phyloP scores from a whole-genome alignment of 1,140 invertebrate species.

The Aphis craccivora region DNA sequence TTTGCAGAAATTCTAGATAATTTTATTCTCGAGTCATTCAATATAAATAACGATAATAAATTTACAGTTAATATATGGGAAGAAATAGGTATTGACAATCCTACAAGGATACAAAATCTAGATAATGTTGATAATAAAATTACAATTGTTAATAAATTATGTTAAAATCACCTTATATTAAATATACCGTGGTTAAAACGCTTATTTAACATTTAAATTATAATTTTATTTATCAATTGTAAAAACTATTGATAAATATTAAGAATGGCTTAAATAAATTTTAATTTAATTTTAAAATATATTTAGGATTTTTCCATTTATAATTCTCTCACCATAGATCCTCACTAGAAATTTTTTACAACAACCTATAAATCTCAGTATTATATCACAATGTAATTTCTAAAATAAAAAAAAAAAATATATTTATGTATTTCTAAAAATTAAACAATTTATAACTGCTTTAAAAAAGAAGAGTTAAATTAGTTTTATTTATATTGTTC shows the following conservation, averaged over 20 bases:
- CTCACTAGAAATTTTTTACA: too few relatives aligned
- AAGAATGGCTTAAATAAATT: neutral
- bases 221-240: neutral
- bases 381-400: too few relatives aligned
- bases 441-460: too few relatives aligned
- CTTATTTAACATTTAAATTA: neutral
- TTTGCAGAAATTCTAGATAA: constrained; percentile 45
- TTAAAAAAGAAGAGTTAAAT: too few relatives aligned
- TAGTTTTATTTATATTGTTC: too few relatives aligned
- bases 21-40: constrained; percentile 19
- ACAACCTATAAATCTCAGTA: too few relatives aligned
- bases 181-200: too few relatives aligned
- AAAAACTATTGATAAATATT: neutral
- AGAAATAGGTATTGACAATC: constrained; percentile 21
- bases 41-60: neutral
- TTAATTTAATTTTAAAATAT: neutral
- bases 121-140: neutral
- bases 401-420: too few relatives aligned
- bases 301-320: neutral
- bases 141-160: neutral
- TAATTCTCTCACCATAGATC: too few relatives aligned
- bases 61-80: constrained; percentile 29
- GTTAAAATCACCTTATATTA: too few relatives aligned
- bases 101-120: neutral
- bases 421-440: too few relatives aligned